These are phyloP conservation scores for Myanophis thanlyinensis DNA, from an alignment of 2,113 vertebrate species.

Conservation along the genomic window DNA sequence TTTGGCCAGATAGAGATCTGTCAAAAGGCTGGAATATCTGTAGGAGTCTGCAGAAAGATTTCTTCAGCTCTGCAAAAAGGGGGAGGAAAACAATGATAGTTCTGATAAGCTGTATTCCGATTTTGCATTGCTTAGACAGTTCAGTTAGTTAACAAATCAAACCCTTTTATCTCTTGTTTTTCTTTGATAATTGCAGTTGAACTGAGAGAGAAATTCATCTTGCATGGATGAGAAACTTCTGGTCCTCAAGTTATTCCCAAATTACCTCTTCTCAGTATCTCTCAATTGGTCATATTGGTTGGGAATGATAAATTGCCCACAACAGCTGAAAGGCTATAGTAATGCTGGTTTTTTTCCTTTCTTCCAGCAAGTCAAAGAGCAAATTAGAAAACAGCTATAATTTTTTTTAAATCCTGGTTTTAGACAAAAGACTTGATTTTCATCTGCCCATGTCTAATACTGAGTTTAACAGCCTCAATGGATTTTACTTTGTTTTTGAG, in stretches of 20 bases:
- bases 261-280: background rate
- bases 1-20: background rate
- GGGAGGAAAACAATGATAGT: background rate
- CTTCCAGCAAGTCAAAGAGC: background rate
- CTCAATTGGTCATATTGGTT: background rate
- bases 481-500: background rate
- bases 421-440: background rate
- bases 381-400: background rate
- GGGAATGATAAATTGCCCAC: background rate
- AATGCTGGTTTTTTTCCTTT: background rate
- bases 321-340: background rate
- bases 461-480: background rate
- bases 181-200: background rate
- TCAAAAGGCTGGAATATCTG: background rate
- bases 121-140: background rate
- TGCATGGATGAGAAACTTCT: background rate
- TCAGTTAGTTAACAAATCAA: background rate
- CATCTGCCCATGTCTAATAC: background rate
- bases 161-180: background rate
- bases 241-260: background rate
- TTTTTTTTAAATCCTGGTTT: background rate
- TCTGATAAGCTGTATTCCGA: background rate
- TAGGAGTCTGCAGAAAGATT: background rate
- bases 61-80: background rate
- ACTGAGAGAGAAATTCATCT: background rate